Conservation (phyloP, 2,113 vertebrate species). For the Pholis gunnellus region DNA sequence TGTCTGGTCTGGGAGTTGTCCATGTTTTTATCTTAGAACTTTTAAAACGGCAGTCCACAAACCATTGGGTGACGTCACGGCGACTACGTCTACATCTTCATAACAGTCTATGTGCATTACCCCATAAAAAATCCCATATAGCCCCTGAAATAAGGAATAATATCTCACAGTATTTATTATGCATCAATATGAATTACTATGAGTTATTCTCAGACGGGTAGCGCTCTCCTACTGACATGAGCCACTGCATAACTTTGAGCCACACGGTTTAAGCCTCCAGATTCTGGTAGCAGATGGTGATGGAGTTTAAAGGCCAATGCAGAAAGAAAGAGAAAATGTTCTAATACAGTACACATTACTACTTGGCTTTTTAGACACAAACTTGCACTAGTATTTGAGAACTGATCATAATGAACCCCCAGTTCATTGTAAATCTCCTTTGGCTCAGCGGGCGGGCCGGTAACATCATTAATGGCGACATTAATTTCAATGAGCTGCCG, state of each 20-base stretch:
- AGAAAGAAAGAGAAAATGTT: slow-evolving; percentile 4
- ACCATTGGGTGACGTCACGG: background rate
- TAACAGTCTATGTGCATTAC: background rate
- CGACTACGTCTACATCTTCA: background rate
- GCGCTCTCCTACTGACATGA: background rate
- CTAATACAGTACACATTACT: background rate
- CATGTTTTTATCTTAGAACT: background rate
- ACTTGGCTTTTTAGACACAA: background rate
- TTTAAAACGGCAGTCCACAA: background rate
- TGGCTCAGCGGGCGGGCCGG: slow-evolving; percentile 5
- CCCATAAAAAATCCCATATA: background rate
- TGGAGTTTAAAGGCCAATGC: slow-evolving; percentile 5
- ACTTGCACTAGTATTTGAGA: background rate
- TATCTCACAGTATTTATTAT: background rate
- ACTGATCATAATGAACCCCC: background rate
- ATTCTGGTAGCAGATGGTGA: slow-evolving; percentile 22
- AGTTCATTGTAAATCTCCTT: background rate
- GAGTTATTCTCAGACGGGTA: background rate
- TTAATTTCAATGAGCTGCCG: slow-evolving; percentile 38
- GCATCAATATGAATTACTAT: background rate
- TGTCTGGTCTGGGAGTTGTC: background rate
- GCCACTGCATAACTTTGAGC: slow-evolving; percentile 6
- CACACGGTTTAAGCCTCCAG: background rate
- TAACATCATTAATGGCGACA: slow-evolving; percentile 52
- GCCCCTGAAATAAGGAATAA: background rate